These are phyloP conservation scores for Zhuqinia jingwanae DNA, from an alignment of 2,888 invertebrate species.

Conservation along the genomic window DNA sequence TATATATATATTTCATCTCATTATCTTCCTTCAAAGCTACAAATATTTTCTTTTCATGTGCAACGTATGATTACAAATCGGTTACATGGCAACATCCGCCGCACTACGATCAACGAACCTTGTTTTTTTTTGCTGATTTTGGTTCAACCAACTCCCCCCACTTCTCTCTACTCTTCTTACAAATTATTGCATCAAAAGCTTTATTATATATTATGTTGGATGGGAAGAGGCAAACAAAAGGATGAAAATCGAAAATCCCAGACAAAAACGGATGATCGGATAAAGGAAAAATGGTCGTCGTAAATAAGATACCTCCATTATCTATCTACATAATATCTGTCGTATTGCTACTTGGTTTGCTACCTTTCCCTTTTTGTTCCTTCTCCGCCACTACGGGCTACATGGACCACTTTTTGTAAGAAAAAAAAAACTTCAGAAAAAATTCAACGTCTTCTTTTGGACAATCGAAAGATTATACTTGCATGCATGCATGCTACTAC, in stretches of 20 bases:
- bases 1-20: too few species aligned
- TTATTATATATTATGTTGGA: too few species aligned
- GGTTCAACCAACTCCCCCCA: too few species aligned
- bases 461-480: slow-evolving; percentile 32
- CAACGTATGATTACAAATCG: too few species aligned
- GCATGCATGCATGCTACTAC: slow-evolving; percentile 40
- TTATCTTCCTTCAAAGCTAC: too few species aligned
- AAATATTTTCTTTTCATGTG: too few species aligned
- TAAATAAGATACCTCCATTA: slow-evolving; percentile 36
- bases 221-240: not conserved
- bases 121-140: too few species aligned
- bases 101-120: too few species aligned
- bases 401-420: slow-evolving; percentile 34
- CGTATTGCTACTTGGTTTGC: not conserved
- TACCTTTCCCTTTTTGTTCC: slow-evolving; percentile 5
- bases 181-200: too few species aligned
- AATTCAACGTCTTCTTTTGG: not conserved
- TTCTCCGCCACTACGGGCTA: slow-evolving; percentile 6
- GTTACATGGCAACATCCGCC: too few species aligned
- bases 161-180: too few species aligned
- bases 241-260: not conserved
- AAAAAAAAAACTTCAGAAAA: not conserved
- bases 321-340: not conserved
- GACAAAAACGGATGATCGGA: not conserved
- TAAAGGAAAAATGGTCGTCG: slow-evolving; percentile 8